A percentile compares a stretch with the other conserved stretches of the same genome.
phyloP scores from a whole-genome alignment of 2,797 vertebrate genomes.

The Smutsia temminckii region DNA sequence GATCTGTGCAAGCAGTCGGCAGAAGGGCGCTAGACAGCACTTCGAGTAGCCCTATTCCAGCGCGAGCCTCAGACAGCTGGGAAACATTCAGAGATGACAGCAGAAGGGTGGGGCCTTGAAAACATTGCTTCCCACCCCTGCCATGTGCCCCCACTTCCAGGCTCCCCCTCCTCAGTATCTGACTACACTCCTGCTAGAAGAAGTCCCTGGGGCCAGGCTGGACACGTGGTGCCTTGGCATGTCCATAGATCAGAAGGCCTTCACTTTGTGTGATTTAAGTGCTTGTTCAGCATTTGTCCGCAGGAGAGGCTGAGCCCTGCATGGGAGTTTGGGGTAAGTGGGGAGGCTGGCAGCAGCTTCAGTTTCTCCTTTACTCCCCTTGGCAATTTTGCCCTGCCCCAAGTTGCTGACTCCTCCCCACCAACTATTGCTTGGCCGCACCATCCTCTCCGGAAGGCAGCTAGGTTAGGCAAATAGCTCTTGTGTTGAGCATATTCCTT shows the following conservation, averaged over 20 bases:
- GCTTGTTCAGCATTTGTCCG: background rate
- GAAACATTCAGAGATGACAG: background rate
- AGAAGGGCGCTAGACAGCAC: background rate
- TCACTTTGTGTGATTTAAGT: too few species aligned
- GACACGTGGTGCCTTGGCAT: fast-evolving
- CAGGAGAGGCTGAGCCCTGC: background rate
- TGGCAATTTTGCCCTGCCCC: background rate
- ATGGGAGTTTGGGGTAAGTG: background rate
- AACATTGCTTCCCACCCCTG: fast-evolving
- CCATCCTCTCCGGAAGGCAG: background rate
- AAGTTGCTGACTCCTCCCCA: background rate
- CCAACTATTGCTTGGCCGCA: fast-evolving
- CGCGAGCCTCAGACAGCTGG: too few species aligned
- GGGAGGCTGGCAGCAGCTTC: background rate
- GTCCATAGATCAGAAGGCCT: background rate
- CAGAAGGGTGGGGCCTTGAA: background rate
- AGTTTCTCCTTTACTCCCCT: background rate
- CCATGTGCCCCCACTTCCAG: fast-evolving
- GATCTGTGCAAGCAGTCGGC: background rate
- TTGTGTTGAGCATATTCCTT: fast-evolving
- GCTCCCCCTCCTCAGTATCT: background rate
- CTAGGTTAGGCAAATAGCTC: background rate
- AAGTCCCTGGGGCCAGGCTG: background rate
- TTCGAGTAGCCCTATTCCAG: fast-evolving
- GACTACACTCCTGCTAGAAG: background rate